Conservation (phyloP, 2,888 invertebrate species). For the Lumbricus terrestris region DNA sequence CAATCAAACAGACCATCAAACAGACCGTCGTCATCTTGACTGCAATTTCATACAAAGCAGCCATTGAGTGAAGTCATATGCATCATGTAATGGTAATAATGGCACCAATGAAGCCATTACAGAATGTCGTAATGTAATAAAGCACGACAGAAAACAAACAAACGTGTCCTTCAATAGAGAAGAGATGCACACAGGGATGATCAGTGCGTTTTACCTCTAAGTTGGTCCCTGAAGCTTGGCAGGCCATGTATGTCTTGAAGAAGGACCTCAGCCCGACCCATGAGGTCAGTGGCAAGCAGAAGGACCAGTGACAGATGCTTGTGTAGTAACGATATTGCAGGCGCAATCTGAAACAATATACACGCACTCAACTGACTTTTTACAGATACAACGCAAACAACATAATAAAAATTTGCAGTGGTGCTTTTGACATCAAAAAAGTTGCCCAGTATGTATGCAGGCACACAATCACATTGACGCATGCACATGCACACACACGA, state of each 20-base stretch:
- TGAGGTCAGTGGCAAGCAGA: conserved; percentile 49
- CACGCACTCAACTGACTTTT: not conserved
- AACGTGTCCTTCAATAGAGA: not conserved
- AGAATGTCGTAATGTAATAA: not conserved
- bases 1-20: no score
- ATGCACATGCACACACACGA: no score
- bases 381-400: no score
- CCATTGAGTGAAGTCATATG: no score
- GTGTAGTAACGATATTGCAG: conserved; percentile 53
- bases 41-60: no score
- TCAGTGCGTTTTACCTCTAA: conserved; percentile 31
- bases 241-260: conserved; percentile 16
- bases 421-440: no score
- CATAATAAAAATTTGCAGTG: no score
- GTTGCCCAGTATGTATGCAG: no score
- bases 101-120: no score
- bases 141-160: not conserved
- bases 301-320: conserved; percentile 56
- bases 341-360: conserved; percentile 55
- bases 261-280: conserved; percentile 38
- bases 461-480: not conserved
- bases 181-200: not conserved
- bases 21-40: no score
- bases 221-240: conserved; percentile 22
- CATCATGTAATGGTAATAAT: no score